Evolutionary conservation across 2,113 vertebrate genomes (phyloP), one percentile per base, ranked within the genome.

Genomic region (Cyprinus carpio): DNA sequence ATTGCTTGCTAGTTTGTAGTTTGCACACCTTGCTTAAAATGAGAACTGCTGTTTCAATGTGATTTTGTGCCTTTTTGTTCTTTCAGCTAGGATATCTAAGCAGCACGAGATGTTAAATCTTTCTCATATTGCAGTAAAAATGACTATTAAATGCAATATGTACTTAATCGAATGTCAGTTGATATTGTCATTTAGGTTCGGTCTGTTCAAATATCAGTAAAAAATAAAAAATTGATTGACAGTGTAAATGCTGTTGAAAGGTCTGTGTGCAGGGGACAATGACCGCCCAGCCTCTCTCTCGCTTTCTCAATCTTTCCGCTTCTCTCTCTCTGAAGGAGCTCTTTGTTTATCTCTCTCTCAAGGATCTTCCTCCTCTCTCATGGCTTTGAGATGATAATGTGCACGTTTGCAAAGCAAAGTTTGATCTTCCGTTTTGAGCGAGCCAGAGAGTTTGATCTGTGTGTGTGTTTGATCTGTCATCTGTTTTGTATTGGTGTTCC

Each of bases 311-410:
- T 54, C 34, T 51, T 27, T 72, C 11, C 0, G 7, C 16, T n/a
- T 67, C 74, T 54, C 49, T 58, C 20, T 58, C 34, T 67, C 40
- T 56, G 43, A 64, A 74, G 37, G 37, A 76, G 3, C 54, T 56
- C n/a, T 69, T 13, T 82, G 37, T 76, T 15, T 81, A 34, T 62
- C 56, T 75, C 37, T 62, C 34, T 81, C 79, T 76, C 71, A 56
- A 81, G n/a, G n/a, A 67, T 65, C 65, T 58, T 31, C 67, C 40
- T 87, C 3, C 29, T 27, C 34, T 71, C 58, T 71, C 34, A 37
- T 65, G 62, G 75, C 87, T 87, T 87, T 87, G 87, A 87, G 83
- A 87, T 87, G 87, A 51, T 85, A 87, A 87, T 87, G 51, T 78
- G 15, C 43, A n/a, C 49, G 49, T 75, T 82, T 58, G 18, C 54